Evolutionary conservation across 2,797 vertebrate species (phyloP), one percentile per base, ranked within the genome.

Genomic region (Onychomys torridus): DNA sequence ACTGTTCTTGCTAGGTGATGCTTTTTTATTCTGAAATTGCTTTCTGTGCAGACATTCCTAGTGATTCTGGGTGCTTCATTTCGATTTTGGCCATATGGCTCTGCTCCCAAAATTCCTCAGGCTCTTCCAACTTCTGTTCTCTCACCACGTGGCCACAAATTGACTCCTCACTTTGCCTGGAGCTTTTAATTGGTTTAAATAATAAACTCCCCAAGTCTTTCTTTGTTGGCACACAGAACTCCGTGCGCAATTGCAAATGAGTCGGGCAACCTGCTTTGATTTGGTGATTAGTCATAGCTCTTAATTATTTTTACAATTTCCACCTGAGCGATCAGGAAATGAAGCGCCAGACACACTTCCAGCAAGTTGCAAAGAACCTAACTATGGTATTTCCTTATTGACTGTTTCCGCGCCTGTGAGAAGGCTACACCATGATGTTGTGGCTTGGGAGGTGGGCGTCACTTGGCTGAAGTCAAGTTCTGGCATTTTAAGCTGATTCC

Each of bases 241-340:
- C 83, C 93, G 93, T 91, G 92, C 97, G 97, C 88, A 96, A 96
- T 96, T 97, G 97, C 97, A 98, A 98, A 93, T 98, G 96, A 97
- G 96, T 96, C 98, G 96, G 90, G 89, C 97, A 98, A 96, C 97
- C 98, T 98, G 97, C 98, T 98, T 98, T 98, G 97, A 97, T 98
- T 98, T 77, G 91, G 97, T 98, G 98, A 98, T 98, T 98, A 97
- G 97, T 96, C 97, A 96, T 98, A 97, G 96, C 95, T 97, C 96
- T 98, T 98, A 98, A 99, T 98, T 98, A 98, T 98, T 98, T 98
- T 98, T 98, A 98, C 98, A 98, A 98, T 98, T 98, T 98, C 98
- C 98, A 98, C 97, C 98, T 98, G 98, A 98, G 91, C 25, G 97
- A 98, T 98, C 96, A 98, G 98, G 98, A 98, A 99, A 99, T 98